Conservation (phyloP, 2,113 vertebrate species). For the Pelvicachromis taeniatus region DNA sequence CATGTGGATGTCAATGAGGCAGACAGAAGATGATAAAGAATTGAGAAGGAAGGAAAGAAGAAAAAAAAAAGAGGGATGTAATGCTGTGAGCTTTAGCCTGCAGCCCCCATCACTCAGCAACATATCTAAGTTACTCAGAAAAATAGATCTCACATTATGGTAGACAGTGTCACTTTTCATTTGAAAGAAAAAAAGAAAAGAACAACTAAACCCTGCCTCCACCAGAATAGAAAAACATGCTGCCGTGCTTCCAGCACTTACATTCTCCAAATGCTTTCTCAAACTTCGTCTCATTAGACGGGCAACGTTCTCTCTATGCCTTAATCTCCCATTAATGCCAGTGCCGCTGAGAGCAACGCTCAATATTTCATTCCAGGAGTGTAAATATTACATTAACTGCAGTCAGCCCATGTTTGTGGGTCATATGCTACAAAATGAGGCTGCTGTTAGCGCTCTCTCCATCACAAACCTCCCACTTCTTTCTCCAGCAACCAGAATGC, state of each 20-base stretch:
- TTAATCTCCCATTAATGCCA: constrained; percentile 48
- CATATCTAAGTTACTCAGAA: constrained; percentile 10
- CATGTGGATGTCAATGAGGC: constrained; percentile 28
- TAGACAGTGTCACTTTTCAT: neutral
- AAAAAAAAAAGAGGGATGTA: neutral
- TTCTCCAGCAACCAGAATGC: constrained; percentile 3
- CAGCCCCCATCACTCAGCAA: neutral
- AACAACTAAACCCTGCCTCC: neutral
- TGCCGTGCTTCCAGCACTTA: neutral
- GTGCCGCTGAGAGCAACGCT: constrained; percentile 50
- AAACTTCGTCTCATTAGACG: constrained; percentile 37
- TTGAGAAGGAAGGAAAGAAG: neutral
- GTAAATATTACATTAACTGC: constrained; percentile 71
- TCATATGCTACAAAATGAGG: constrained; percentile 19
- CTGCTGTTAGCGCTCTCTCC: constrained; percentile 8
- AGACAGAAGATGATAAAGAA: constrained; percentile 33
- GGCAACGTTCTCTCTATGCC: neutral
- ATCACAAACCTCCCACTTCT: constrained; percentile 21
- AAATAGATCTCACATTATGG: neutral
- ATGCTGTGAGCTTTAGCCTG: constrained; percentile 1
- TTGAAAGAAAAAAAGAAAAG: neutral
- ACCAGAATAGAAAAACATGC: neutral
- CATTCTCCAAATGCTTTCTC: constrained; percentile 1
- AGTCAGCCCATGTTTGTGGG: constrained; percentile 25
- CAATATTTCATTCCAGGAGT: constrained; percentile 66